Conservation (phyloP, 2,797 vertebrate species). For the Anguilla obscura region DNA sequence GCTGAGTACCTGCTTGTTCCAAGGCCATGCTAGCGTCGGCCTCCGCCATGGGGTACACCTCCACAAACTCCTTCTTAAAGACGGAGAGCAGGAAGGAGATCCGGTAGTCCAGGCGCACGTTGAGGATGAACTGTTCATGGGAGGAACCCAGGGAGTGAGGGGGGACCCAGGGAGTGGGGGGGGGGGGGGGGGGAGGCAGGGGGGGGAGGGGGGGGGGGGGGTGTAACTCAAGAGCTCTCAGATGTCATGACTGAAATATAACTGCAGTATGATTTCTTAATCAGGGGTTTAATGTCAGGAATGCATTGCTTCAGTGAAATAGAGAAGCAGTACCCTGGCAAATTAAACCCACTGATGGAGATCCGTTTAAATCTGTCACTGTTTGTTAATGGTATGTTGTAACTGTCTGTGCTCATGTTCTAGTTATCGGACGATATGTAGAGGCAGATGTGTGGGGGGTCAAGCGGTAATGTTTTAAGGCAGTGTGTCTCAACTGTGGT, state of each 20-base stretch:
- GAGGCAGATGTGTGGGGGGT: background rate
- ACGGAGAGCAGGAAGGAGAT: conserved; percentile 95
- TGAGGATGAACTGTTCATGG: conserved; percentile 78
- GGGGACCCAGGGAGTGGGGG: too few relatives aligned
- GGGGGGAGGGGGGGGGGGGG: too few relatives aligned
- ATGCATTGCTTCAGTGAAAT: too few relatives aligned
- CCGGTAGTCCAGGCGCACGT: conserved; percentile 92
- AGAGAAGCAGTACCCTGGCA: too few relatives aligned
- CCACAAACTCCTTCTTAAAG: conserved; percentile 98
- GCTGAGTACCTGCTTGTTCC: conserved; percentile 70
- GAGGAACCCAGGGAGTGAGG: conserved; percentile 29
- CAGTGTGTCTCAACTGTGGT: background rate
- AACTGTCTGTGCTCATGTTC: too few relatives aligned
- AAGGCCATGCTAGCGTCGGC: conserved; percentile 87
- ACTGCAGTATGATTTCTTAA: background rate
- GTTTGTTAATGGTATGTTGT: too few relatives aligned
- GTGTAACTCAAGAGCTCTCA: background rate
- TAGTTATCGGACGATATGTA: too few relatives aligned
- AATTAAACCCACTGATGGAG: too few relatives aligned
- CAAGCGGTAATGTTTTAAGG: background rate
- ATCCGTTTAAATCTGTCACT: too few relatives aligned
- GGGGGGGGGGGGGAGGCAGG: too few relatives aligned
- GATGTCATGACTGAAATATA: background rate
- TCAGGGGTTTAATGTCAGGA: too few relatives aligned
- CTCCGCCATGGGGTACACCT: conserved; percentile 90